Base-by-base conservation (phyloP, 2,888 invertebrate genomes). In the Conistra vaccinii region DNA sequence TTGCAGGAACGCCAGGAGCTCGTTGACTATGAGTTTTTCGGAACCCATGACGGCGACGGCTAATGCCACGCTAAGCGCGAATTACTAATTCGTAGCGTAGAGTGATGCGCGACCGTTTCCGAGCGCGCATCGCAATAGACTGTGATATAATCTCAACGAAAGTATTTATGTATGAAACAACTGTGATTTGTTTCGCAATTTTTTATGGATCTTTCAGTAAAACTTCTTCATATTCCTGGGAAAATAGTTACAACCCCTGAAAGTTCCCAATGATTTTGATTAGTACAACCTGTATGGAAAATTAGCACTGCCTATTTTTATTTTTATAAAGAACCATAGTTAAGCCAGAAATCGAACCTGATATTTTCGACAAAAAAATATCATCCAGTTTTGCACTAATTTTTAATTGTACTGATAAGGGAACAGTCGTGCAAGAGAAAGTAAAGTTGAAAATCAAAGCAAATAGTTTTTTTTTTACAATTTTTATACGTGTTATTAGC, bases 141-240 rank as follows among this genome's bases (percentile, higher is more conserved):
- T n/a, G n/a, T n/a, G n/a, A 69, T 55, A 20, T 14, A 17, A 14
- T 17, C 6, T 32, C n/a, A 55, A 32, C 29, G 10, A 20, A 39
- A 35, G 4, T 14, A 35, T 57, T 72, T 45, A 2, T 39, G 20
- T 17, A 17, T 39, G 29, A 73, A 73, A 48, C 9, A 17, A 14
- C 3, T 5, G 0, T 5, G 29, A 32, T 2, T 5, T 14, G 6
- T n/a, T 51, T 51, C 2, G 26, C 17, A 2, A 9, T 51, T 42
- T 42, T n/a, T 12, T 17, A n/a, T 6, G 10, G 0, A 1, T 32
- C n/a, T 23, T 0, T 3, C 53, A 35, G 1, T 45, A 26, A 4
- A 26, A 32, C 17, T 63, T 75, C 17, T 53, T 75, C 9, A 23
- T 62, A 51, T 73, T 73, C 7, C n/a, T 39, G 29, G n/a, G 48